Percentiles rank a stretch among this genome's conserved stretches.
These are phyloP conservation scores for Tyrannus savana DNA, from an alignment of 2,113 vertebrate species.

Conservation along the genomic window DNA sequence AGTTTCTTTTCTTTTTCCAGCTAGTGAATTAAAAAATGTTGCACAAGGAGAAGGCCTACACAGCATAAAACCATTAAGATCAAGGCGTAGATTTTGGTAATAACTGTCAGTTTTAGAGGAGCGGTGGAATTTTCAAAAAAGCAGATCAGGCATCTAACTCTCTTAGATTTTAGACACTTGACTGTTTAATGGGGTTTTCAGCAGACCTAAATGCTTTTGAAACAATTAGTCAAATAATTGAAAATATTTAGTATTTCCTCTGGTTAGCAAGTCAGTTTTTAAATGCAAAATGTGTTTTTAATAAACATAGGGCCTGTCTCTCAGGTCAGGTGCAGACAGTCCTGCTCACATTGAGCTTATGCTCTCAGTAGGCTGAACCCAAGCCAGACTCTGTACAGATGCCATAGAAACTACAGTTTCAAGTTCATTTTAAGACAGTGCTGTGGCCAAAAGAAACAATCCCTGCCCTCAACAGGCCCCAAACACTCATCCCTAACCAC, in stretches of 20 bases:
- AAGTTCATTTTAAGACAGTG: not conserved
- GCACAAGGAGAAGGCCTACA: not conserved
- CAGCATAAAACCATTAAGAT: not conserved
- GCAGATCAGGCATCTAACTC: not conserved
- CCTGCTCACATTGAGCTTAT: not conserved
- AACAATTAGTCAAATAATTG: slow-evolving; percentile 17
- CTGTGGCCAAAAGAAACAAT: slow-evolving; percentile 1
- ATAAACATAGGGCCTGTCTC: not conserved
- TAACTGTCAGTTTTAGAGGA: not conserved
- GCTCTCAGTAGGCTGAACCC: not conserved
- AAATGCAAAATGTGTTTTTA: not conserved
- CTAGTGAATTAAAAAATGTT: not conserved
- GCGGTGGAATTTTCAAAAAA: not conserved
- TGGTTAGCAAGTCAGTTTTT: not conserved
- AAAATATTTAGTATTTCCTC: slow-evolving; percentile 14
- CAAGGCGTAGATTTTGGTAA: not conserved
- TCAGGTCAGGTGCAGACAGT: not conserved
- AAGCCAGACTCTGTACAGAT: not conserved
- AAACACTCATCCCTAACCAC: not conserved
- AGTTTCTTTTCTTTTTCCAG: not conserved
- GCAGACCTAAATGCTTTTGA: not conserved
- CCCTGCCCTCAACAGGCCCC: not conserved
- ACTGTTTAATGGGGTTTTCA: not conserved
- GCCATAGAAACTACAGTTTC: not conserved
- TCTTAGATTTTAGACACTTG: not conserved